Percentiles rank a stretch among this genome's conserved stretches.
phyloP scores from a whole-genome alignment of 1,140 invertebrate species.

The Philotrypesis tridentata region DNA sequence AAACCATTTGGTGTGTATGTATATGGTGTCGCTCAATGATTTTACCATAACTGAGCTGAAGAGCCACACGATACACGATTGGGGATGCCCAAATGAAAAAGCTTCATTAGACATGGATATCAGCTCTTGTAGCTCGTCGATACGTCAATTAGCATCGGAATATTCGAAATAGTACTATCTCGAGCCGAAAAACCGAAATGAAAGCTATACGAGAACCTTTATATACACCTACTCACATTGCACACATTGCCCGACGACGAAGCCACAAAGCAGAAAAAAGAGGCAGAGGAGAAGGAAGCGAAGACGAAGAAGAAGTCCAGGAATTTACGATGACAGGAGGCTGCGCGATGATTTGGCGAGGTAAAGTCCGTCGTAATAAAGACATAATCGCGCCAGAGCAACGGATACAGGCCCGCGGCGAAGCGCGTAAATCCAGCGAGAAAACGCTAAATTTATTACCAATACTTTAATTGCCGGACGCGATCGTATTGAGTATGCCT shows the following conservation, averaged over 20 bases:
- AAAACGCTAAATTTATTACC: slow-evolving; percentile 47
- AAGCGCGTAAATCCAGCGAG: slow-evolving; percentile 40
- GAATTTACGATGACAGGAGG: slow-evolving; percentile 9
- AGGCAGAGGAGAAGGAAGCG: too few relatives aligned
- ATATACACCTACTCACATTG: not conserved
- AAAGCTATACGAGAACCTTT: not conserved
- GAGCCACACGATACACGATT: too few relatives aligned
- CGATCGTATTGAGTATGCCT: not conserved
- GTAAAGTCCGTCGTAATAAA: slow-evolving; percentile 44
- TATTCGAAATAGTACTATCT: not conserved
- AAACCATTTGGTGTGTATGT: too few relatives aligned
- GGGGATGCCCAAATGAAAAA: not conserved
- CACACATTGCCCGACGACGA: not conserved
- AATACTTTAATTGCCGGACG: slow-evolving; percentile 45
- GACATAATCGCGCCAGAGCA: slow-evolving; percentile 44
- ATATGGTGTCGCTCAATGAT: too few relatives aligned
- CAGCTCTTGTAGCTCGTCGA: not conserved
- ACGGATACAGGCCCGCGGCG: slow-evolving; percentile 22
- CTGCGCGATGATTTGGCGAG: not conserved
- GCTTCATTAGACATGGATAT: not conserved
- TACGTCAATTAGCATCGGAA: not conserved
- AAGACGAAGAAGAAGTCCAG: not conserved
- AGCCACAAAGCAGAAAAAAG: not conserved
- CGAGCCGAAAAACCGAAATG: not conserved
- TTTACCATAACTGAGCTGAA: too few relatives aligned